Evolutionary conservation across 2,797 vertebrate species (phyloP), one percentile per base, ranked within the genome.

Genomic region (Galaxias olidus): DNA sequence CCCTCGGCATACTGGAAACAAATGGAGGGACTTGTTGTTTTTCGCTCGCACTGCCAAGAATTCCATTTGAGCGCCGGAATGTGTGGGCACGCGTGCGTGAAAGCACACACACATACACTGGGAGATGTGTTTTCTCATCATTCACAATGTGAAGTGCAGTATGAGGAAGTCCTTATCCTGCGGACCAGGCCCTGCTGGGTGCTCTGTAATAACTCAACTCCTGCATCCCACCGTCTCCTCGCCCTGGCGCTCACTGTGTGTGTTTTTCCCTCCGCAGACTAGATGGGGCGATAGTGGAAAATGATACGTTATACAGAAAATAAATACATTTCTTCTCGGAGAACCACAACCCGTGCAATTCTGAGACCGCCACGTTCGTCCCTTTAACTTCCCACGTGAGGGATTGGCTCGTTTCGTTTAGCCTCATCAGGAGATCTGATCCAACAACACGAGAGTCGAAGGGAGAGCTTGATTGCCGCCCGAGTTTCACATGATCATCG

Each of bases 91-190:
- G 77, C 71, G 66, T 69, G 78, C 76, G 72, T 75, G 75, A 78
- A 66, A 72, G 73, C 79, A 64, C 69, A 75, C 70, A 68, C 76
- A 73, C 74, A 80, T 69, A 78, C 66, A 80, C 54, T 65, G n/a
- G 59, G 63, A 3, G 49, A 43, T 63, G 69, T 78, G 72, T 78
- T 80, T 86, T 75, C 77, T 87, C 84, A 79, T 88, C 78, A 70
- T 80, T 87, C 84, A 84, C 79, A 81, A 80, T 72, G 79, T 85
- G 80, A 79, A 84, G 75, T 85, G 84, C 78, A 75, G 78, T 81
- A 78, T 85, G 82, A 84, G 81, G 76, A 84, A 63, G 78, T 86
- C 84, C 86, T 89, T 86, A 87, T 86, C 88, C 83, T 80, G 77
- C 76, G 83, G 76, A 81, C 83, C 85, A 88, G 84, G 84, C 83